phyloP scores from a whole-genome alignment of 2,113 vertebrate species.

The Nematolebias whitei region DNA sequence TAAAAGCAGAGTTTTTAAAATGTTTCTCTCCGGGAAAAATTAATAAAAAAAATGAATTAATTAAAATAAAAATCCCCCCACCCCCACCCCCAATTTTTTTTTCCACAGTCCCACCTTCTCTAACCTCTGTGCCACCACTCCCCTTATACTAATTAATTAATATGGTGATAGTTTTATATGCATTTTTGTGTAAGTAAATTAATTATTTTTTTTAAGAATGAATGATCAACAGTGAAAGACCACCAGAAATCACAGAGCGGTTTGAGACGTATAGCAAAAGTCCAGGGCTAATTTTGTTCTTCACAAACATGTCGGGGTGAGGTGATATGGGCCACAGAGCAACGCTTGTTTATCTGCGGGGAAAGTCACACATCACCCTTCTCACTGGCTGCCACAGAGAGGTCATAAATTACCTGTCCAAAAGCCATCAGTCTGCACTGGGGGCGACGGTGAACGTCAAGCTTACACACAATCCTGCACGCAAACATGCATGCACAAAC shows the following conservation, averaged over 20 bases:
- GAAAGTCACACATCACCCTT: conserved; percentile 68
- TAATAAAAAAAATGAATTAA: too few relatives aligned
- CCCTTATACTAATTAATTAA: too few relatives aligned
- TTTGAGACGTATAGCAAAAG: conserved; percentile 29
- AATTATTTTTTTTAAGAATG: too few relatives aligned
- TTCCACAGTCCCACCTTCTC: too few relatives aligned
- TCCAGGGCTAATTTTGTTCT: conserved; percentile 41
- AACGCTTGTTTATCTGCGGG: conserved; percentile 73
- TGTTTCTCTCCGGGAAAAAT: too few relatives aligned
- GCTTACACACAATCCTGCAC: conserved; percentile 49
- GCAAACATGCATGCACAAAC: conserved; percentile 54
- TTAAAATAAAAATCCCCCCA: too few relatives aligned
- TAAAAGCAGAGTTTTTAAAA: too few relatives aligned
- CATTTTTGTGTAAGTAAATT: too few relatives aligned
- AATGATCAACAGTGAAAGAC: neutral
- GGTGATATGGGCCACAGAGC: conserved; percentile 49
- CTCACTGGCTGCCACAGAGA: conserved; percentile 61
- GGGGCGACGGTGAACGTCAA: conserved; percentile 47
- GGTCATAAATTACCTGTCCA: conserved; percentile 79
- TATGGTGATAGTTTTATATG: too few relatives aligned
- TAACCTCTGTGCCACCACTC: too few relatives aligned
- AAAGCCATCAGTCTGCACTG: conserved; percentile 70
- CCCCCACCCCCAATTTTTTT: too few relatives aligned
- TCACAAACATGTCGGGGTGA: conserved; percentile 57
- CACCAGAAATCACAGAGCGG: conserved; percentile 11